These are phyloP conservation scores for Fopius arisanus DNA, from an alignment of 1,140 invertebrate genomes.

Conservation along the genomic window DNA sequence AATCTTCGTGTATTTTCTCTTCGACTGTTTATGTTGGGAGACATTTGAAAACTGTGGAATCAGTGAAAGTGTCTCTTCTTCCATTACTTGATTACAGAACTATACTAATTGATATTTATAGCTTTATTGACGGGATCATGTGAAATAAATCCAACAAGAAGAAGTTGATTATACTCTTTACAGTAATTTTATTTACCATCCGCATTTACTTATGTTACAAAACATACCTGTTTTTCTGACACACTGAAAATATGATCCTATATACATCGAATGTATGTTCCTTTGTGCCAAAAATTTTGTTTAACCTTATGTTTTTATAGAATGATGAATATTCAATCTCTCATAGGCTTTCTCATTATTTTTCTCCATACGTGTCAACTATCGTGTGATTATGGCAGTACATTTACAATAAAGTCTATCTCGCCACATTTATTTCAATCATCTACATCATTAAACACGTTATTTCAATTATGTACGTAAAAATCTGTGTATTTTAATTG, in stretches of 20 bases:
- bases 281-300: constrained; percentile 52
- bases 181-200: constrained; percentile 59
- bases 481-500: constrained; percentile 48
- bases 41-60: too few species aligned
- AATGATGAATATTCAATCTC: background rate
- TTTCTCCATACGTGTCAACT: constrained; percentile 57
- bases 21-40: too few species aligned
- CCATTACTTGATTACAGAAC: too few species aligned
- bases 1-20: too few species aligned
- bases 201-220: constrained; percentile 65
- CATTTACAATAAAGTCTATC: constrained; percentile 63
- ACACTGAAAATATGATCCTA: constrained; percentile 65
- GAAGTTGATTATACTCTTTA: constrained; percentile 42
- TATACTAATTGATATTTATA: too few species aligned
- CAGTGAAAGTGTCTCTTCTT: too few species aligned
- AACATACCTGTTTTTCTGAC: constrained; percentile 63
- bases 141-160: background rate
- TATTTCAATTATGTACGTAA: constrained; percentile 42
- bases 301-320: constrained; percentile 5
- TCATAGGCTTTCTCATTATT: constrained; percentile 25
- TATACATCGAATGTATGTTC: constrained; percentile 58
- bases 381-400: constrained; percentile 64
- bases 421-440: constrained; percentile 43
- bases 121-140: background rate
- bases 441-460: constrained; percentile 45